These are phyloP conservation scores for Caenorhabditis sulstoni DNA, from an alignment of 2,888 invertebrate species.

Conservation along the genomic window DNA sequence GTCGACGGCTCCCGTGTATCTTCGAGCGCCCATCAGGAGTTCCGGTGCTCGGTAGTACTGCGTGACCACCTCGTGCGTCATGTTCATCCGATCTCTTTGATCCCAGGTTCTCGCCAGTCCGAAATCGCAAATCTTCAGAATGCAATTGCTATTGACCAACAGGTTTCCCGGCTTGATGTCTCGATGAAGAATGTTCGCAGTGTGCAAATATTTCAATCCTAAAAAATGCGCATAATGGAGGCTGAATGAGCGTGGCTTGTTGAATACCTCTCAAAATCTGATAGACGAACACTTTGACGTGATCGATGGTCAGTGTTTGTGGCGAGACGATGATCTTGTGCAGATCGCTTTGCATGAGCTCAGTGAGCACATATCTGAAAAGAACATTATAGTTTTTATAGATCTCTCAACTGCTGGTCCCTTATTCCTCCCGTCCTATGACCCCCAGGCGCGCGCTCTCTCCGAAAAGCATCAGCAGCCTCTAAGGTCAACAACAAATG, in stretches of 20 bases:
- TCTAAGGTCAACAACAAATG: constrained; percentile 33
- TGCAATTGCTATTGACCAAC: constrained; percentile 98
- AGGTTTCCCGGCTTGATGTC: constrained; percentile 99
- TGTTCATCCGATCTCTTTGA: constrained; percentile 92
- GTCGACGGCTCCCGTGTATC: constrained; percentile 94
- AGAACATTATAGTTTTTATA: background rate
- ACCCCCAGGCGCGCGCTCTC: background rate
- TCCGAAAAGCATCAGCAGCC: constrained; percentile 20
- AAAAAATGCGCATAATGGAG: no score
- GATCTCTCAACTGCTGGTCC: background rate
- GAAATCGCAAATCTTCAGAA: constrained; percentile 99
- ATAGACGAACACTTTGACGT: constrained; percentile 99
- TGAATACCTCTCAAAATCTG: constrained; percentile 99
- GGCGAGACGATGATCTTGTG: constrained; percentile 99
- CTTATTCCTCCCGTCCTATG: no score
- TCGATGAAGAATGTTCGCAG: constrained; percentile 96
- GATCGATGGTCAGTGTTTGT: constrained; percentile 97
- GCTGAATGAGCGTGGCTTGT: no score
- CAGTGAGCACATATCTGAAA: constrained; percentile 97
- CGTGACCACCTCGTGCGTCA: constrained; percentile 99
- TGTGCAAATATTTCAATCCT: constrained; percentile 99
- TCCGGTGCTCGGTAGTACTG: constrained; percentile 99
- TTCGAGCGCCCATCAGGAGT: constrained; percentile 96
- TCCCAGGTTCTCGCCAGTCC: constrained; percentile 98
- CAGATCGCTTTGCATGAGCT: constrained; percentile 98